Percentiles rank a stretch among this genome's conserved stretches.
Evolutionary conservation across 2,888 invertebrate species (phyloP).

Genomic region (Onthophagus sagittarius): DNA sequence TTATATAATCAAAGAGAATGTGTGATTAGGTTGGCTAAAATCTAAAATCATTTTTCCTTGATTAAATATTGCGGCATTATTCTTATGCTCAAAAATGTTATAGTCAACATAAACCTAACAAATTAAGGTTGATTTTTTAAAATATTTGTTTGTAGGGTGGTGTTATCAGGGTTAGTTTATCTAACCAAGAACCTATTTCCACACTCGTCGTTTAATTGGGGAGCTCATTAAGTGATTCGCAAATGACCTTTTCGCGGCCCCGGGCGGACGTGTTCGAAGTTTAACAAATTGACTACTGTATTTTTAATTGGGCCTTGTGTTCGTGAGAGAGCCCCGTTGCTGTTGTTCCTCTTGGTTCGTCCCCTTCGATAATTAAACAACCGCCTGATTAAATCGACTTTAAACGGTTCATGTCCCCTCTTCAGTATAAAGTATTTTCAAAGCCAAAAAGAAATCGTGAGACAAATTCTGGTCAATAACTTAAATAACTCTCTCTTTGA

Average conservation of each 20-base stretch:
- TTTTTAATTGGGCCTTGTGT: conserved; percentile 8
- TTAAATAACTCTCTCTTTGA: no score
- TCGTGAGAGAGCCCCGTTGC: neutral
- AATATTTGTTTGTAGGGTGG: neutral
- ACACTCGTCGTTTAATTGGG: conserved; percentile 2
- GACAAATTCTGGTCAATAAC: no score
- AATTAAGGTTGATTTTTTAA: no score
- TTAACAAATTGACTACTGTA: conserved; percentile 13
- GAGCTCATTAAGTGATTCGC: conserved; percentile 10
- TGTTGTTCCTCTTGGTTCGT: conserved; percentile 1
- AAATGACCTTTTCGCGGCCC: conserved; percentile 5
- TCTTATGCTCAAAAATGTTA: no score
- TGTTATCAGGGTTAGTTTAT: neutral
- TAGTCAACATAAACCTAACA: no score
- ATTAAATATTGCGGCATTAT: no score
- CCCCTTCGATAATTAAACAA: conserved; percentile 4
- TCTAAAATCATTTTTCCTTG: no score
- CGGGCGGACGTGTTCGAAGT: conserved; percentile 10
- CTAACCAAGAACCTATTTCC: neutral
- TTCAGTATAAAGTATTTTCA: no score
- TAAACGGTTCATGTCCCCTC: conserved; percentile 2
- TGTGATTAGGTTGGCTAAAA: no score
- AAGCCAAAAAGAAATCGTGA: no score
- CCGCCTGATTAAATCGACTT: conserved; percentile 10
- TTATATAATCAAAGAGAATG: no score